Evolutionary conservation across 2,113 vertebrate genomes (phyloP).

Genomic region (Trematocara nigrifrons): DNA sequence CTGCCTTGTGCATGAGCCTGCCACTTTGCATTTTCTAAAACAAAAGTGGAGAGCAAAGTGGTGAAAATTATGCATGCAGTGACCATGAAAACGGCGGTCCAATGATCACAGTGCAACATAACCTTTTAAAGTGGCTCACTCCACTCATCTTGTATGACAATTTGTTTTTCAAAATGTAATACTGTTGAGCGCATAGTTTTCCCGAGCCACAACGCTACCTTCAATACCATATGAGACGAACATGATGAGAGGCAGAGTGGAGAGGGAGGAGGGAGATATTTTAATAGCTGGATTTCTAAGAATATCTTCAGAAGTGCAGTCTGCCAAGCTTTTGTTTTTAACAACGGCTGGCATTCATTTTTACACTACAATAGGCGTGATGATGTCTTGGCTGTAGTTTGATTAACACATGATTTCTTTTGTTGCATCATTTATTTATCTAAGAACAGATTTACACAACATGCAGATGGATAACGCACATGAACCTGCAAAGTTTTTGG

Average conservation of each 20-base stretch:
- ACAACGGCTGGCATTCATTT: constrained; percentile 8
- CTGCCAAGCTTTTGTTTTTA: constrained; percentile 15
- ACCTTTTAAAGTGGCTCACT: background rate
- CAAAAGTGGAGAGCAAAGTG: constrained; percentile 5
- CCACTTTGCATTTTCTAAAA: background rate
- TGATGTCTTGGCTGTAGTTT: background rate
- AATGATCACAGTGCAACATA: background rate
- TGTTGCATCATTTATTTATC: background rate
- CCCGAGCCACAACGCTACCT: background rate
- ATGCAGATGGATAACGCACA: background rate
- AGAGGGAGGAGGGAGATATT: constrained; percentile 1
- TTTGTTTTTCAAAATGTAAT: background rate
- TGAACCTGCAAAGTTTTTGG: background rate
- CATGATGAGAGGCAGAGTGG: background rate
- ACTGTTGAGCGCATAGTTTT: background rate
- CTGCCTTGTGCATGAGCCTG: background rate
- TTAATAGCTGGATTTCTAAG: constrained; percentile 44
- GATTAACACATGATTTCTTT: background rate
- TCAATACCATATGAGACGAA: background rate
- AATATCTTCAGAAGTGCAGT: constrained; percentile 46
- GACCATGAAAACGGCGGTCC: background rate
- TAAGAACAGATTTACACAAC: background rate
- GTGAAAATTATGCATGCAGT: constrained; percentile 3
- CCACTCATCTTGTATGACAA: background rate
- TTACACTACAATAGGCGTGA: background rate